Base-by-base conservation (phyloP, 64 coral and sea anemone species). In the Astreopora myriophthalma region DNA sequence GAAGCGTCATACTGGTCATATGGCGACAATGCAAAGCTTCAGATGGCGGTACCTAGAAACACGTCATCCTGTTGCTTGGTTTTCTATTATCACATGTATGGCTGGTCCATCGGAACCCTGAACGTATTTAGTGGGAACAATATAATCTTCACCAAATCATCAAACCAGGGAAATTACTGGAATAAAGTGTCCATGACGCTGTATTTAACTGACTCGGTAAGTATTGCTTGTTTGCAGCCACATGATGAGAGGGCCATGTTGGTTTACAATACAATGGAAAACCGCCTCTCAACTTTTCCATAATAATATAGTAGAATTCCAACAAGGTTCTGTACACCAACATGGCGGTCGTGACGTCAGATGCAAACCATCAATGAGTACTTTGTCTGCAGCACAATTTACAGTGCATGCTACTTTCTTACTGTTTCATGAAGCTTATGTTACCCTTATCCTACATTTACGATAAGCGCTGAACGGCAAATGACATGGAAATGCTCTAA, bases 71-170 rank as follows among this genome's bases (percentile, higher is more conserved):
- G 32, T 5, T 87, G 85, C 27, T 32, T 87, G 44, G 30, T 40
- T 6, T 78, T 89, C 60, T 89, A 78, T 34, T 89, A 89, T 57
- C 87, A 89, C 73, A 89, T 89, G 87, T 77, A 89, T 55, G 87
- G 87, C 6, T 58, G 16, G 1, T n/a, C 30, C 4, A 31, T 89
- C 49, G 74, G 74, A 1, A 78, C 71, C 7, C 73, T 89, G 5
- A 77, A 67, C 23, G 74, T 89, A 0, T 68, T 55, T 17, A 80
- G 40, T 75, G 74, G 76, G 19, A 89, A 79, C 23, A 79, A 42
- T 5, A 79, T 14, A 46, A 31, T 89, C 34, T 89, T 89, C 11
- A 89, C 48, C 4, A 65, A 13, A 34, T 44, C 33, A 44, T 73
- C 73, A 44, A 52, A 80, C 51, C 57, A 78, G 16, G 87, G 87